A percentile compares a stretch with the other conserved stretches of the same genome.
Conservation (phyloP, 2,797 vertebrate genomes). For the Falco biarmicus region DNA sequence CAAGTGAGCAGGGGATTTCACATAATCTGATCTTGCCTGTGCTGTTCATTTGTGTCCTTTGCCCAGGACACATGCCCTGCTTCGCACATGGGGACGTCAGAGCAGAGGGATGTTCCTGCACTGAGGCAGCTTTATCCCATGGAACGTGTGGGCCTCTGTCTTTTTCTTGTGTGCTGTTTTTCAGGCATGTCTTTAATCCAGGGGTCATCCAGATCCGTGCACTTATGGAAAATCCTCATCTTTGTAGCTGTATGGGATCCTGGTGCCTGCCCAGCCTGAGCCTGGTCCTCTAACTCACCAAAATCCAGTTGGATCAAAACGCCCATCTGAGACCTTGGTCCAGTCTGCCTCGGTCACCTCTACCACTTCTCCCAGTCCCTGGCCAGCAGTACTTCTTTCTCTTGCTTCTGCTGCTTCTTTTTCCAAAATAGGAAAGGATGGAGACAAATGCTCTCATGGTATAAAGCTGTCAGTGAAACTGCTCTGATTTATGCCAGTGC, state of each 20-base stretch:
- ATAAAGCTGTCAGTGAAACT: constrained; percentile 13
- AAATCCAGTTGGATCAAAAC: neutral
- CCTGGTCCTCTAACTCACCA: neutral
- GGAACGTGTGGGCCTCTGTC: neutral
- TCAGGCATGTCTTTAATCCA: neutral
- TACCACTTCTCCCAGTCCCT: neutral
- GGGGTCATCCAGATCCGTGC: neutral
- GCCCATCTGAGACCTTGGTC: neutral
- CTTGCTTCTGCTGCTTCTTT: neutral
- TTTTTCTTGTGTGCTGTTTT: neutral
- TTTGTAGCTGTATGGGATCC: neutral
- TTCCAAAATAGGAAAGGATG: neutral
- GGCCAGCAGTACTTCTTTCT: neutral
- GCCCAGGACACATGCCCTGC: neutral
- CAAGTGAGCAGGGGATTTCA: constrained; percentile 57
- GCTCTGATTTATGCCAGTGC: constrained; percentile 30
- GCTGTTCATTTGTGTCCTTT: constrained; percentile 48
- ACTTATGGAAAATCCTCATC: neutral
- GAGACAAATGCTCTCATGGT: neutral
- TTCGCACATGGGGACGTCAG: neutral
- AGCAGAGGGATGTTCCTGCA: neutral
- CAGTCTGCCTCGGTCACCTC: neutral
- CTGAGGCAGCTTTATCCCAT: neutral
- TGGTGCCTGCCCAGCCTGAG: neutral
- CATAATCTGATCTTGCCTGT: constrained; percentile 57